A percentile compares a stretch with the other conserved stretches of the same genome.
Conservation (phyloP, 2,797 vertebrate genomes). For the Macrochelys suwanniensis region DNA sequence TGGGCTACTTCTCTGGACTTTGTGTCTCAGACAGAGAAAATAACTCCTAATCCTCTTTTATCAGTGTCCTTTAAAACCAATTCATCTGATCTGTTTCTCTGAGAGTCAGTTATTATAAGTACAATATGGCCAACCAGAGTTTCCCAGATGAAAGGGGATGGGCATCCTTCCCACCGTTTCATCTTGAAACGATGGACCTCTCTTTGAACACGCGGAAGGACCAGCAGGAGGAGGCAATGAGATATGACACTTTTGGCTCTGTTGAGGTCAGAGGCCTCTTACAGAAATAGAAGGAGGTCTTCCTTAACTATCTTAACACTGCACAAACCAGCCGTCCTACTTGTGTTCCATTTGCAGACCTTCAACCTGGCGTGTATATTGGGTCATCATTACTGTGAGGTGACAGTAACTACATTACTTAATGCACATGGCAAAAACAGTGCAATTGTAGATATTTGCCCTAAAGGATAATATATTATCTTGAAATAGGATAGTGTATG, state of each 20-base stretch:
- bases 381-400: background rate
- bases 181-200: background rate
- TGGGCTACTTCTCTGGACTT: background rate
- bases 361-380: background rate
- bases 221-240: background rate
- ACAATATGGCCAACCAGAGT: background rate
- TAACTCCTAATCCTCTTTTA: background rate
- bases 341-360: background rate
- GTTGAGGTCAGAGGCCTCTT: background rate
- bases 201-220: background rate
- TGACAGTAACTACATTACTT: background rate
- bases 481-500: background rate
- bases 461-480: fast-evolving
- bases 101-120: background rate
- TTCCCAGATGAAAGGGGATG: background rate
- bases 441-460: background rate
- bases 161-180: background rate
- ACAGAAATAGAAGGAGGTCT: background rate
- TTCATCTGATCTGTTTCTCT: background rate
- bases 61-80: background rate
- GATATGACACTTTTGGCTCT: background rate
- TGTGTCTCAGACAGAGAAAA: background rate
- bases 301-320: background rate
- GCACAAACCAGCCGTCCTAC: background rate
- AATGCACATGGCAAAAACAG: background rate